Conservation (phyloP, 2,113 vertebrate species). For the Syrmaticus mikado region DNA sequence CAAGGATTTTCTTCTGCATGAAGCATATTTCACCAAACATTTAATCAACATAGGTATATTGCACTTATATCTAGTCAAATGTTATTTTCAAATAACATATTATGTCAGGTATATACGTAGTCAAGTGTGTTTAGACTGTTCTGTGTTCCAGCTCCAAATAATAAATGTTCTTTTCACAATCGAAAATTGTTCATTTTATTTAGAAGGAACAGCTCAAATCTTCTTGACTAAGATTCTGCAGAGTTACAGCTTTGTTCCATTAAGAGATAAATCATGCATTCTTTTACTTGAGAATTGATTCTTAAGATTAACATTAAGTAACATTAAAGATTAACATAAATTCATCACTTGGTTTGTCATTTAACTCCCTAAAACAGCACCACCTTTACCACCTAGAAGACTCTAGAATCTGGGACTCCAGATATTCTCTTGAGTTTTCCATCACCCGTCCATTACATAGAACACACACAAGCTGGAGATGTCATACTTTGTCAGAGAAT, state of each 20-base stretch:
- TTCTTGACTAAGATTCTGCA: background rate
- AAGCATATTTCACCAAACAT: background rate
- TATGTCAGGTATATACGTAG: background rate
- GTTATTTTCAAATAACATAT: background rate
- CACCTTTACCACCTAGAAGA: background rate
- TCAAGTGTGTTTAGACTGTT: background rate
- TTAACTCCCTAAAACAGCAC: background rate
- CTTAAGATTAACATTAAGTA: background rate
- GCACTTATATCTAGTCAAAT: background rate
- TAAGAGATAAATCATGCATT: background rate
- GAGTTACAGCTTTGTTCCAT: background rate
- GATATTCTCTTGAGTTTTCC: background rate
- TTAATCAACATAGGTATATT: background rate
- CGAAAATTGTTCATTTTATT: background rate
- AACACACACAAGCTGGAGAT: background rate
- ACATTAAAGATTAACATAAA: background rate
- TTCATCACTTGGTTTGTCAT: background rate
- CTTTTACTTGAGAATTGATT: background rate
- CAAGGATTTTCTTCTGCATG: background rate
- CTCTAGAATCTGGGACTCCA: background rate
- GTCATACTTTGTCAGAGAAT: background rate
- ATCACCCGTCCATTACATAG: background rate
- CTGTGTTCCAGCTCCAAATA: background rate
- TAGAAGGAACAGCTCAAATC: background rate
- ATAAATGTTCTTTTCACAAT: background rate